Conservation (phyloP, 2,888 invertebrate species). For the Nebria brevicollis region DNA sequence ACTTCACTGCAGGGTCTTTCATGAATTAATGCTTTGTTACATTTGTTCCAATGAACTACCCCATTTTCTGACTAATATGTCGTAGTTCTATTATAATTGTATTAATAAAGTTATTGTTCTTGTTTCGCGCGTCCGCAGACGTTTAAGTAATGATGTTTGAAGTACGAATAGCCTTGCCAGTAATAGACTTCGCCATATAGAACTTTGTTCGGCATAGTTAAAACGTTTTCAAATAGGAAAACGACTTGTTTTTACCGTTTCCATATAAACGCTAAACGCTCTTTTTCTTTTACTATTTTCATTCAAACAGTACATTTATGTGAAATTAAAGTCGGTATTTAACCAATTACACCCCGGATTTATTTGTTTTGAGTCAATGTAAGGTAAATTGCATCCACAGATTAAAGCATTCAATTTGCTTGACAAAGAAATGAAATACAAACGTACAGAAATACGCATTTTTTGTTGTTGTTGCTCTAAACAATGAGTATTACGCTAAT, state of each 20-base stretch:
- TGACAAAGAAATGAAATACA: not conserved
- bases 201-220: not conserved
- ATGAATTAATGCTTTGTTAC: not conserved
- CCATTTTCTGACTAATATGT: not conserved
- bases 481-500: slow-evolving; percentile 22
- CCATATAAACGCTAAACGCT: not conserved
- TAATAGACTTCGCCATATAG: not conserved
- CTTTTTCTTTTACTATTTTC: not conserved
- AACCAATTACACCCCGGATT: not conserved
- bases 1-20: not conserved
- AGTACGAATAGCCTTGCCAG: too few species aligned
- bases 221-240: not conserved
- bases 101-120: not conserved
- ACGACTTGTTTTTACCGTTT: not conserved
- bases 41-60: not conserved
- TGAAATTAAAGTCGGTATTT: not conserved
- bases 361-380: not conserved
- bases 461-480: not conserved
- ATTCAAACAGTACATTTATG: not conserved
- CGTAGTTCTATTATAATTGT: not conserved
- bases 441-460: not conserved
- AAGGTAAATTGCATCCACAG: not conserved
- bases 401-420: not conserved
- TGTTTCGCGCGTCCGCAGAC: not conserved
- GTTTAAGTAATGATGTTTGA: too few species aligned